Base-by-base conservation (phyloP, 92 coral and sea anemone genomes). In the Pocillopora meandrina region DNA sequence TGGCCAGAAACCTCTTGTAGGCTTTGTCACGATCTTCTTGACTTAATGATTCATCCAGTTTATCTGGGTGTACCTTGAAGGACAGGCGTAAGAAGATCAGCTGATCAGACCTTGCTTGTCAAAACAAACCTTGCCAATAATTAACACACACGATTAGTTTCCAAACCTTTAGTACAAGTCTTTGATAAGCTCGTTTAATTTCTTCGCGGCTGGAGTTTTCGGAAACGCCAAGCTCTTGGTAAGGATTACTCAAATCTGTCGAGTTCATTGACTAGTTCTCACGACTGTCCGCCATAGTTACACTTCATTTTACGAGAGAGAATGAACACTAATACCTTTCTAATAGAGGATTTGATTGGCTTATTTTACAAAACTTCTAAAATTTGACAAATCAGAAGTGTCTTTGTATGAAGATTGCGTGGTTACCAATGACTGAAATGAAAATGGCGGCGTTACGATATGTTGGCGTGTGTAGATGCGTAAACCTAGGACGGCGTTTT, bases 1-100 rank as follows among this genome's bases (percentile, higher is more conserved):
- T 88, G 10, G 78, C 90, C 65, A 87, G 77, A 70, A 88, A 96
- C 60, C 74, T 81, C 58, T 90, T 69, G 12, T 70, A 42, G 17
- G 88, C 93, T 74, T 92, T 85, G 31, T 89, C 82, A 12, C 90
- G 85, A 52, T 90, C 93, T 57, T 71, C 84, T 18, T 71, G 63
- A 7, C 87, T 71, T 17, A 81, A 61, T 12, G 83, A 72, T 74
- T 77, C 65, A 59, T 83, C 87, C 56, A 79, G 78, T 84, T 96
- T 96, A 65, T 96, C 99, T 16, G 99, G 99, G 74, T 96, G 99
- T 55, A 92, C 86, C 99, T 96, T 68, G 49, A 47, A 88, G 52
- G 31, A 26, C 31, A 26, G 31, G 31, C 31, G 31, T 26, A 26
- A 26, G 31, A 26, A 26, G 31, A 26, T 26, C 31, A 26, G 31